These are phyloP conservation scores for Oostethus manadensis DNA, from an alignment of 2,113 vertebrate species.

Conservation along the genomic window DNA sequence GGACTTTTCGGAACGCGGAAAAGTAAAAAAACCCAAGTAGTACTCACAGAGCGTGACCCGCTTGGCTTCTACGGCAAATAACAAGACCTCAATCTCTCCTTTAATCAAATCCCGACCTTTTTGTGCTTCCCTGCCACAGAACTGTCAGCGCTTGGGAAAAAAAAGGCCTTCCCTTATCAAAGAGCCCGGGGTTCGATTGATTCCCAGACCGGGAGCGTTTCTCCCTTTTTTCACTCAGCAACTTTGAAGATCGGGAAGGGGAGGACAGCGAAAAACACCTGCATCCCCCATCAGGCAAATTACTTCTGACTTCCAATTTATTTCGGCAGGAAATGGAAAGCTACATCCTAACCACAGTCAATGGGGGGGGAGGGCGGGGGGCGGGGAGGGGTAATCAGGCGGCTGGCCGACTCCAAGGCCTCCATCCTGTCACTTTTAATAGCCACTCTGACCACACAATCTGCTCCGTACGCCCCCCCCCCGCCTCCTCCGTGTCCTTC, in stretches of 20 bases:
- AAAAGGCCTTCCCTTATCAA: slow-evolving; percentile 81
- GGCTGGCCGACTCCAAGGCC: slow-evolving; percentile 79
- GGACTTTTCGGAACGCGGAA: too few species aligned
- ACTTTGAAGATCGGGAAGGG: slow-evolving; percentile 54
- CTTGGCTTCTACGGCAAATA: slow-evolving; percentile 83
- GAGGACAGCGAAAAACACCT: slow-evolving; percentile 71
- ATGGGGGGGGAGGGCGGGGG: slow-evolving; percentile 79
- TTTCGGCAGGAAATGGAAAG: slow-evolving; percentile 99
- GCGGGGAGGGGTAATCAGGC: slow-evolving; percentile 88
- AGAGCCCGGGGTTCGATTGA: slow-evolving; percentile 88
- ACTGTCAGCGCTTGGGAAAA: slow-evolving; percentile 94
- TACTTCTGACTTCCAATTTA: slow-evolving; percentile 99
- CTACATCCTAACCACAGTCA: slow-evolving; percentile 94
- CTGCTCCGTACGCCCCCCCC: slow-evolving; percentile 64
- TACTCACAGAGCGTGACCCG: slow-evolving; percentile 1
- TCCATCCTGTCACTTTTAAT: slow-evolving; percentile 93
- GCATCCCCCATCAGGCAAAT: slow-evolving; percentile 93
- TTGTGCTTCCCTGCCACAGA: slow-evolving; percentile 81
- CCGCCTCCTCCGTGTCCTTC: slow-evolving; percentile 73
- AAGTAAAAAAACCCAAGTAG: too few species aligned
- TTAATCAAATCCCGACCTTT: slow-evolving; percentile 94
- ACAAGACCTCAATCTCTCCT: slow-evolving; percentile 99
- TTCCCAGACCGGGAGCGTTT: slow-evolving; percentile 74
- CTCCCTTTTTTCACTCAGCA: slow-evolving; percentile 65
- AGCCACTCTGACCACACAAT: slow-evolving; percentile 87